Evolutionary conservation across 2,113 vertebrate species (phyloP), one percentile per base, ranked within the genome.

Genomic region (Morone saxatilis): DNA sequence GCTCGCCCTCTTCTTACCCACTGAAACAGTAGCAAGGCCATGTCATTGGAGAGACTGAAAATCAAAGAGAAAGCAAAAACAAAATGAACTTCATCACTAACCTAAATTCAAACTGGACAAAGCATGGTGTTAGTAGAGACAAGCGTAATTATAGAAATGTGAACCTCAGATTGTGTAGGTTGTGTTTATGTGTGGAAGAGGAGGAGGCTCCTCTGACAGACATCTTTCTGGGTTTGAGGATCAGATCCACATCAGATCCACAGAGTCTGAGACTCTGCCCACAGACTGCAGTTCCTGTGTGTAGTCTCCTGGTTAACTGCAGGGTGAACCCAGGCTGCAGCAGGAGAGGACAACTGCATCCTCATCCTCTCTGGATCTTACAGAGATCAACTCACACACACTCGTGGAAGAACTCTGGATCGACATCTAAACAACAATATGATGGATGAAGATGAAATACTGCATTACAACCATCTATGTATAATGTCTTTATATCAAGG

Each of bases 121-220:
- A n/a, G n/a, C 53, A 67, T 6, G 31, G 0, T 13, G 59, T 25
- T 45, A 31, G 0, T 14, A 41, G 78, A 51, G n/a, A 0, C 6
- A 17, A 14, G 0, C 40, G 16, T 41, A n/a, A n/a, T 41, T 9
- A 11, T 1, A 31, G 20, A 8, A 43, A 14, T 22, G 19, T 13
- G 5, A 38, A 80, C 86, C 48, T 87, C 72, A 87, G 72, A 51
- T 82, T 85, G 78, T 75, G 70, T 0, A 88, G 74, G n/a, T 1
- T 22, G 70, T 71, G 69, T 31, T 41, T 40, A 1, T 2, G 12
- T 57, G 53, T 79, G 0, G n/a, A 88, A 82, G 5, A 88, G 71
- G 0, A 61, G 9, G 0, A 31, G 0, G 1, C 75, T 82, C 59
- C 70, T 82, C 60, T 75, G 31, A 12, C 59, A 48, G 86, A 88